Conservation (phyloP, 2,888 invertebrate genomes). For the Tryphoninae sp. region DNA sequence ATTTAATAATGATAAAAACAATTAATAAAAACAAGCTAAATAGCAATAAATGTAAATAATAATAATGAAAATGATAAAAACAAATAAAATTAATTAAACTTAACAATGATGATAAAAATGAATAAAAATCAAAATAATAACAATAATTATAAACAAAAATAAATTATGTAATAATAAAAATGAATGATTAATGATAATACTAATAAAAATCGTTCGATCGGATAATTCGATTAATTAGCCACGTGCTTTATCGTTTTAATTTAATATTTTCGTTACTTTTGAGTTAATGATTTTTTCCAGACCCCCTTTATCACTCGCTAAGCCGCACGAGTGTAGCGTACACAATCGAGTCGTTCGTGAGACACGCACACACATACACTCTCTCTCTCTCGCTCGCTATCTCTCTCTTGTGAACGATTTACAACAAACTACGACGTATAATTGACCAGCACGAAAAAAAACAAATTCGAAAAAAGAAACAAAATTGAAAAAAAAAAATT, state of each 20-base stretch:
- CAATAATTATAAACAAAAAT: not conserved
- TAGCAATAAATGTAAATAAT: not conserved
- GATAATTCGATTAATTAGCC: not conserved
- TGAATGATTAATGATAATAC: not conserved
- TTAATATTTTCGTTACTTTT: not conserved
- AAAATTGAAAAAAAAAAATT: conserved; percentile 7
- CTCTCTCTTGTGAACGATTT: conserved; percentile 12
- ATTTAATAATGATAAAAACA: too few species aligned
- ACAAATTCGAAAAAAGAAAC: conserved; percentile 29
- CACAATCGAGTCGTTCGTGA: not conserved
- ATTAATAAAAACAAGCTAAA: too few species aligned
- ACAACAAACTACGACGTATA: conserved; percentile 12
- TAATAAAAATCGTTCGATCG: not conserved
- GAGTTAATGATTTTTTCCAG: not conserved
- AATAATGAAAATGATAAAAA: not conserved
- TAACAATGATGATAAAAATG: too few species aligned
- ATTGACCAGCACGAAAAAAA: conserved; percentile 27
- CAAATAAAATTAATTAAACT: not conserved
- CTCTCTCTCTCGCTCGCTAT: conserved; percentile 15
- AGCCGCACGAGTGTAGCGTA: not conserved
- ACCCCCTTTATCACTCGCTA: conserved; percentile 4
- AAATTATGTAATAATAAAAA: not conserved
- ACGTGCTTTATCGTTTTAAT: not conserved
- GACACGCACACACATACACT: conserved; percentile 3
- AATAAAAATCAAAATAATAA: too few species aligned